Percentiles rank a stretch among this genome's conserved stretches.
Conservation (phyloP, 2,888 invertebrate genomes). For the Coenonympha glycerion region DNA sequence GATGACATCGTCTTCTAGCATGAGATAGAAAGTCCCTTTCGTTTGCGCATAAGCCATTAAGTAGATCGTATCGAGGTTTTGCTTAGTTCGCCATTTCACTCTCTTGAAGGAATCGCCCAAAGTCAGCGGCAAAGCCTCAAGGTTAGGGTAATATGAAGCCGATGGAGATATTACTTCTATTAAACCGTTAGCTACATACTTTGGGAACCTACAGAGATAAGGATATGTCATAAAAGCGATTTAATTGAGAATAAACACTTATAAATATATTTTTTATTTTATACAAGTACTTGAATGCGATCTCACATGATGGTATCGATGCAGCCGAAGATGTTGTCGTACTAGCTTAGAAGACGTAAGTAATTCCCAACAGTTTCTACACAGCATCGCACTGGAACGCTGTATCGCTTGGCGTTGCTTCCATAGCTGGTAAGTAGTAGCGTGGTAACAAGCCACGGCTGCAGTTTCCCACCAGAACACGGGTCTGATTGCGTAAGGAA, state of each 20-base stretch:
- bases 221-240: not conserved
- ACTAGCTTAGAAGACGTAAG: no score
- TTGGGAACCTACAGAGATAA: conserved; percentile 78
- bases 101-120: conserved; percentile 91
- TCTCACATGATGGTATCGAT: no score
- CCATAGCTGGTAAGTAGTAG: no score
- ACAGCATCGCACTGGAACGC: no score
- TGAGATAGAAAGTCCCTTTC: conserved; percentile 91
- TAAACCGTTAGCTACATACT: conserved; percentile 84
- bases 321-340: no score
- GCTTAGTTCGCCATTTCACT: conserved; percentile 94
- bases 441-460: no score
- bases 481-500: no score
- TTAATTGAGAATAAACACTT: not conserved
- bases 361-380: no score
- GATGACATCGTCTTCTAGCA: conserved; percentile 95
- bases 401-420: no score
- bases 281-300: no score
- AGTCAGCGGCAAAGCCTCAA: conserved; percentile 83
- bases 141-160: conserved; percentile 89
- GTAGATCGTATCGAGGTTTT: conserved; percentile 94
- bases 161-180: conserved; percentile 93
- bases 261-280: no score
- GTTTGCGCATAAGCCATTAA: conserved; percentile 95
- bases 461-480: no score